Evolutionary conservation across 1,140 invertebrate species (phyloP).

Genomic region (Potamilus streckersoni): DNA sequence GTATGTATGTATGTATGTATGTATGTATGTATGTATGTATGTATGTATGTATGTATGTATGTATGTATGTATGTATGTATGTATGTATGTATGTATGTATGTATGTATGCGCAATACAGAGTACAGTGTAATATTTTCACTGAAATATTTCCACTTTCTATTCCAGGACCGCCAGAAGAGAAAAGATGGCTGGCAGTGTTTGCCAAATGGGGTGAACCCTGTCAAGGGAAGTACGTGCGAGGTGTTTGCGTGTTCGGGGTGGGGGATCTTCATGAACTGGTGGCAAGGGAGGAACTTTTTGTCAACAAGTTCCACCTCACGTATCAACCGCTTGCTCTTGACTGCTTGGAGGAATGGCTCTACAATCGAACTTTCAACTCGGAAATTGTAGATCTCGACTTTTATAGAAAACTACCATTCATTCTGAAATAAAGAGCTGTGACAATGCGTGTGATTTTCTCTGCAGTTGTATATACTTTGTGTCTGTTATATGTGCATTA

Average conservation of each 20-base stretch:
- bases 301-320: conserved; percentile 60
- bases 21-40: too few species aligned
- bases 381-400: background rate
- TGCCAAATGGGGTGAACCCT: conserved; percentile 26
- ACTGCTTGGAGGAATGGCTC: conserved; percentile 62
- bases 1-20: too few species aligned
- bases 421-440: too few species aligned
- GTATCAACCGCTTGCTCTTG: conserved; percentile 51
- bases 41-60: too few species aligned
- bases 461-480: too few species aligned
- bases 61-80: too few species aligned
- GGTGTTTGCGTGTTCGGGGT: conserved; percentile 59
- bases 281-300: conserved; percentile 48
- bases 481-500: too few species aligned
- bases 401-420: too few species aligned
- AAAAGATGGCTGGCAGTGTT: conserved; percentile 25
- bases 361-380: conserved; percentile 39
- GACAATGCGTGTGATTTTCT: too few species aligned
- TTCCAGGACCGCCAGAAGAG: conserved; percentile 22
- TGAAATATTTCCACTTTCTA: background rate
- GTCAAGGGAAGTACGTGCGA: conserved; percentile 39
- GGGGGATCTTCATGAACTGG: conserved; percentile 47
- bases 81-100: too few species aligned
- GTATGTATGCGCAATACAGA: too few species aligned
- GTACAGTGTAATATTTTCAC: too few species aligned